phyloP scores from a whole-genome alignment of 1,140 invertebrate genomes.

The Calliopsis andreniformis region DNA sequence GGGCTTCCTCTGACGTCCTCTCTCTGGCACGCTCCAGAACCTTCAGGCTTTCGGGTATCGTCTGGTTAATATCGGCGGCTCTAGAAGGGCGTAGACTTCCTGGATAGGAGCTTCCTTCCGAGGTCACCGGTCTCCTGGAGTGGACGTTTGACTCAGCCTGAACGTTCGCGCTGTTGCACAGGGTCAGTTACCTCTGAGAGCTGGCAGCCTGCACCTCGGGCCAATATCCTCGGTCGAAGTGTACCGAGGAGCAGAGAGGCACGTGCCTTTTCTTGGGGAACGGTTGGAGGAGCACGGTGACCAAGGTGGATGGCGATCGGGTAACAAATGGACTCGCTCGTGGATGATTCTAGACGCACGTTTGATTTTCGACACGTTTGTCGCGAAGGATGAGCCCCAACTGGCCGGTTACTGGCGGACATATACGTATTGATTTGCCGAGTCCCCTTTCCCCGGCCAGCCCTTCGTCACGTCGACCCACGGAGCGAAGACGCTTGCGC shows the following conservation, averaged over 20 bases:
- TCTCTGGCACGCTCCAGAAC: not conserved
- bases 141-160: slow-evolving; percentile 14
- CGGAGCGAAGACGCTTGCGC: slow-evolving; percentile 55
- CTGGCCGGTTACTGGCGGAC: slow-evolving; percentile 76
- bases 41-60: not conserved
- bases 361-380: slow-evolving; percentile 46
- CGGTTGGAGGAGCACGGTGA: too few relatives aligned
- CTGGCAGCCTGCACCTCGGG: slow-evolving; percentile 18
- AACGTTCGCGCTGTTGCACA: slow-evolving; percentile 72
- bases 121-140: slow-evolving; percentile 31
- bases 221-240: not conserved
- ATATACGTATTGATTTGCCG: slow-evolving; percentile 79
- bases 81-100: not conserved
- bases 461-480: slow-evolving; percentile 7
- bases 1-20: too few relatives aligned
- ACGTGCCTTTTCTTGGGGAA: not conserved
- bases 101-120: not conserved
- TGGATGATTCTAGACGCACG: not conserved
- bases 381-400: slow-evolving; percentile 74
- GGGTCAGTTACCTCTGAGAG: slow-evolving; percentile 75
- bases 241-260: not conserved
- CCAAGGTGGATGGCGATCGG: too few relatives aligned
- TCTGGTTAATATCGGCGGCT: not conserved
- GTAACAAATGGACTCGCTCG: too few relatives aligned
- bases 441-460: slow-evolving; percentile 37